A percentile compares a stretch with the other conserved stretches of the same genome.
Evolutionary conservation across 2,888 invertebrate species (phyloP).

Genomic region (Acronicta leporina): DNA sequence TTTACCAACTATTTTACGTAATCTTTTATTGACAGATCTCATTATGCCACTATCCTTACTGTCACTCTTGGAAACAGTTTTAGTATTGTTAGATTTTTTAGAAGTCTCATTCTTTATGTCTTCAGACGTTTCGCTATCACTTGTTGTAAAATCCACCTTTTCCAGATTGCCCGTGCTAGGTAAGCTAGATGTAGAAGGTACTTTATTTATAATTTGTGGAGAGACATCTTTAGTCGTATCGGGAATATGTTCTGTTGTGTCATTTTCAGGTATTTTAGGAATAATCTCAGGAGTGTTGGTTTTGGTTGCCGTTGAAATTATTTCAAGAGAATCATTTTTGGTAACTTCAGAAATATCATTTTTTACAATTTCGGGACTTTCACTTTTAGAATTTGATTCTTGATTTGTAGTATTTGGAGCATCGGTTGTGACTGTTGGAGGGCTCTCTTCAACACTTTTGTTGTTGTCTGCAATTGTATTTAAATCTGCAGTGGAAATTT

Average conservation of each 20-base stretch:
- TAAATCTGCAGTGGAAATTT: background rate
- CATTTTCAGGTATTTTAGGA: background rate
- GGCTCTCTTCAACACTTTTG: background rate
- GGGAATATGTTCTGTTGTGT: no score
- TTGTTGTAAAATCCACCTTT: background rate
- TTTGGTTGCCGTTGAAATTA: background rate
- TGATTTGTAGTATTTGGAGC: background rate
- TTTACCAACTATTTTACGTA: slow-evolving; percentile 31
- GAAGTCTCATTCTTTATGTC: background rate
- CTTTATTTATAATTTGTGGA: background rate
- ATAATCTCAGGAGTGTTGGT: background rate
- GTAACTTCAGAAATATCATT: background rate
- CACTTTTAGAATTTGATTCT: background rate
- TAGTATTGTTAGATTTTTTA: background rate
- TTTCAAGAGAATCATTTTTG: background rate
- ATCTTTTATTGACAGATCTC: slow-evolving; percentile 19
- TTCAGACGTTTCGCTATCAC: background rate
- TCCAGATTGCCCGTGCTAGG: background rate
- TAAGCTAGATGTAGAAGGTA: background rate
- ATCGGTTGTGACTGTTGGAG: background rate
- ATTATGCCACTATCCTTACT: slow-evolving; percentile 13
- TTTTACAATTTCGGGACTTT: background rate
- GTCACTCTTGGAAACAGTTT: slow-evolving; percentile 6
- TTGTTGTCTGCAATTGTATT: background rate
- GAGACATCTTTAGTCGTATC: background rate